phyloP scores from a whole-genome alignment of 2,888 invertebrate genomes.

The Azorinus chamasolen region DNA sequence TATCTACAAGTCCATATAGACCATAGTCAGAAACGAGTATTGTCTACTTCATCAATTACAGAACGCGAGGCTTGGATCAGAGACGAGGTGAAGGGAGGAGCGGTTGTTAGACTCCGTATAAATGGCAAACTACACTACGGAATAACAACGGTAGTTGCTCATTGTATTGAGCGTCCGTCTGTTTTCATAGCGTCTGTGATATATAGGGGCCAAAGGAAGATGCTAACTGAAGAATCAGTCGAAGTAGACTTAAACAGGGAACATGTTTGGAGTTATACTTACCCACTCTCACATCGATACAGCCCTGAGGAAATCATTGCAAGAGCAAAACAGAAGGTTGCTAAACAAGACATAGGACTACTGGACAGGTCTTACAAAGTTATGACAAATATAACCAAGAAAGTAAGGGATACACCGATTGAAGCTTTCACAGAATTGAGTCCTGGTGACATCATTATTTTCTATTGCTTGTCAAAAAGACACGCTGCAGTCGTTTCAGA shows the following conservation, averaged over 20 bases:
- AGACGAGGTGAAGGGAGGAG: conserved; percentile 32
- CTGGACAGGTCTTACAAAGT: conserved; percentile 29
- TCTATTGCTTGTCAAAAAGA: conserved; percentile 29
- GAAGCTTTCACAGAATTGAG: conserved; percentile 3
- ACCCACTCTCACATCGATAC: conserved; percentile 25
- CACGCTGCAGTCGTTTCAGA: conserved; percentile 35
- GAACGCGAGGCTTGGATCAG: conserved; percentile 20
- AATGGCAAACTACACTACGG: conserved; percentile 19
- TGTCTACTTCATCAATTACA: conserved; percentile 22
- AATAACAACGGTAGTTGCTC: conserved; percentile 27
- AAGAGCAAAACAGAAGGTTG: conserved; percentile 28
- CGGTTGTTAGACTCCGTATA: conserved; percentile 20
- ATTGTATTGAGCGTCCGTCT: background rate
- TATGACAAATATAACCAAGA: conserved; percentile 16
- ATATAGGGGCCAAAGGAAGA: conserved; percentile 20
- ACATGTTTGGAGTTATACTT: conserved; percentile 36
- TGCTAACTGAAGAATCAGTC: conserved; percentile 30
- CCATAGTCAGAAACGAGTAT: conserved; percentile 20
- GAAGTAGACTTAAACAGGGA: conserved; percentile 30
- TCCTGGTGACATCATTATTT: conserved; percentile 31
- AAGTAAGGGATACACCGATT: conserved; percentile 11
- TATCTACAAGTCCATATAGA: conserved; percentile 20
- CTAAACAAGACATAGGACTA: conserved; percentile 18
- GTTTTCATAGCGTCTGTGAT: conserved; percentile 14
- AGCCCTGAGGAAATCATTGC: conserved; percentile 10